A percentile compares a stretch with the other conserved stretches of the same genome.
Conservation (phyloP, 2,113 vertebrate genomes). For the Petrocephalus zakoni region DNA sequence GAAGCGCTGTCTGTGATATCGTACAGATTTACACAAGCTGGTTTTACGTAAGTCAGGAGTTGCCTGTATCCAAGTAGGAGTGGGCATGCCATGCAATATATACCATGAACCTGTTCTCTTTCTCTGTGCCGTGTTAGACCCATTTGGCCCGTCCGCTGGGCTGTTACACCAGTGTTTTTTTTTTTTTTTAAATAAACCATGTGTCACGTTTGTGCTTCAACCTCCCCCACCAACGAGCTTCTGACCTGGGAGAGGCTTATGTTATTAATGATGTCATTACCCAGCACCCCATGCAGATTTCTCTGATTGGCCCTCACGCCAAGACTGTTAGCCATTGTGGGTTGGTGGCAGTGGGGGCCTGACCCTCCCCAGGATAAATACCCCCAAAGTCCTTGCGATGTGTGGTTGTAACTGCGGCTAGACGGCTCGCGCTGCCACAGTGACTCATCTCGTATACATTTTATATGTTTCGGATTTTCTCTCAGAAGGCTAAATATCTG, state of each 20-base stretch:
- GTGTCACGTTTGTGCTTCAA: constrained; percentile 14
- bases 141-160: background rate
- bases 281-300: constrained; percentile 64
- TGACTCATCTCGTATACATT: background rate
- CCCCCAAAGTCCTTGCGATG: constrained; percentile 43
- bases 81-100: background rate
- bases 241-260: constrained; percentile 64
- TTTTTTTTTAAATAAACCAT: background rate
- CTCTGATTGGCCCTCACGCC: constrained; percentile 55
- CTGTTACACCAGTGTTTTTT: background rate
- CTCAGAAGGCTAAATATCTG: background rate
- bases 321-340: constrained; percentile 61
- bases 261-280: constrained; percentile 71
- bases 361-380: constrained; percentile 46
- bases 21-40: background rate
- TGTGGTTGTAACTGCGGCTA: constrained; percentile 49
- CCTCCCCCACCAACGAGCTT: constrained; percentile 59
- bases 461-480: background rate
- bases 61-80: background rate
- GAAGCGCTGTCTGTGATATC: no score
- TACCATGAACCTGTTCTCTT: background rate
- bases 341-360: constrained; percentile 33
- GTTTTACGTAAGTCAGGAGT: background rate
- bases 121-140: background rate
- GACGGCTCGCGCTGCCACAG: background rate